These are phyloP conservation scores for Xiphorhynchus erythropygius DNA, from an alignment of 2,797 vertebrate species.

Conservation along the genomic window DNA sequence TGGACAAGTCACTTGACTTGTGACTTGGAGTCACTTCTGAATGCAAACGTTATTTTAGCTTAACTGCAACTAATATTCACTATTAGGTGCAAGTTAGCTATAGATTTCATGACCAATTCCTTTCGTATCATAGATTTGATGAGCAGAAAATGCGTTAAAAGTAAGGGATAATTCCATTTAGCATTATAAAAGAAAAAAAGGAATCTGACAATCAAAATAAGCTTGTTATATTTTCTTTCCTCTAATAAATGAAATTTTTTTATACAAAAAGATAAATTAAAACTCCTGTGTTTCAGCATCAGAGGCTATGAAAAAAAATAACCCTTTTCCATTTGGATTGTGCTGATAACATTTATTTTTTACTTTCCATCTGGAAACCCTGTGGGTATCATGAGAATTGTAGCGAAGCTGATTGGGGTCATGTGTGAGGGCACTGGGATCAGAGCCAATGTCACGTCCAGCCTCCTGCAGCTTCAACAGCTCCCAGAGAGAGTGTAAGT, in stretches of 20 bases:
- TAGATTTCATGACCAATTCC: neutral
- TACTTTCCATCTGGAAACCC: constrained; percentile 60
- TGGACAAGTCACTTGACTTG: neutral
- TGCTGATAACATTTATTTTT: constrained; percentile 52
- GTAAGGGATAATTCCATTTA: neutral
- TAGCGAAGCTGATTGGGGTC: constrained; percentile 70
- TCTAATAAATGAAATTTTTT: neutral
- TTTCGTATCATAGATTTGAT: neutral
- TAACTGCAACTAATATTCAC: neutral
- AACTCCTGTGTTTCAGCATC: neutral
- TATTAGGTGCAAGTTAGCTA: neutral
- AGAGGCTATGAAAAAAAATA: neutral
- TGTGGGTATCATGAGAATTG: constrained; percentile 69
- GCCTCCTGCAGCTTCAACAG: constrained; percentile 39
- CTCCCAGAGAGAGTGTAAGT: constrained; percentile 68
- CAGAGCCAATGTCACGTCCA: constrained; percentile 71
- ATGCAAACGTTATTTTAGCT: neutral
- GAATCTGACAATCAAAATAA: neutral
- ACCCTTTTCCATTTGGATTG: constrained; percentile 15
- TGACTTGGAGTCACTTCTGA: neutral
- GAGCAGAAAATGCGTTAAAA: neutral
- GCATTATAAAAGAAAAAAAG: neutral
- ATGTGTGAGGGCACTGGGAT: constrained; percentile 69
- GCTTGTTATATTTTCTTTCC: neutral
- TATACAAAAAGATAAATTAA: constrained; percentile 8